These are phyloP conservation scores for Tigriopus japonicus DNA, from an alignment of 1,140 invertebrate species.

Conservation along the genomic window DNA sequence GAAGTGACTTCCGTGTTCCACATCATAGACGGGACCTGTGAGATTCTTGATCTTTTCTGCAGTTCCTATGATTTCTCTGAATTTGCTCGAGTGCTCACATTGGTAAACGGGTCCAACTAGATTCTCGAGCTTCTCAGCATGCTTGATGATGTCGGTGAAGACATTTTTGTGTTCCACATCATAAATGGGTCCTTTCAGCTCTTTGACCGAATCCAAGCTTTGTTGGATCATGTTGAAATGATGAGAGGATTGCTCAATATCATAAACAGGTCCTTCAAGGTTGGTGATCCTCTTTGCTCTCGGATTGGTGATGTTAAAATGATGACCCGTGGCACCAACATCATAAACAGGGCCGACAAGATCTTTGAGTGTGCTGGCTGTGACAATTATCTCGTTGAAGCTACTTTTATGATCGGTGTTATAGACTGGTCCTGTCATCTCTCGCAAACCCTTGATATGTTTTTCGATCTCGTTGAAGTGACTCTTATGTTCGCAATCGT, in stretches of 20 bases:
- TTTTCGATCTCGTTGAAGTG: constrained; percentile 10
- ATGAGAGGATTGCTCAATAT: constrained; percentile 3
- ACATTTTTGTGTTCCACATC: constrained; percentile 9
- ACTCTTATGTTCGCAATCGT: constrained; percentile 3
- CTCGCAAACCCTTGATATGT: neutral
- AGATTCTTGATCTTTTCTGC: constrained; percentile 9
- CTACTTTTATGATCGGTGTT: constrained; percentile 1
- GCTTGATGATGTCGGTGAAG: constrained; percentile 12
- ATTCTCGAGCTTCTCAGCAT: constrained; percentile 1
- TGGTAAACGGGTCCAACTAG: constrained; percentile 9
- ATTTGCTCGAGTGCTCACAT: constrained; percentile 2
- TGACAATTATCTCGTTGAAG: neutral
- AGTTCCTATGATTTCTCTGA: constrained; percentile 1
- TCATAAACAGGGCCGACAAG: constrained; percentile 4
- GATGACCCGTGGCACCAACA: neutral
- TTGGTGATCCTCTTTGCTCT: neutral
- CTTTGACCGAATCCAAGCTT: constrained; percentile 8
- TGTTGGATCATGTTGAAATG: constrained; percentile 6
- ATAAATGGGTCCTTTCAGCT: constrained; percentile 10
- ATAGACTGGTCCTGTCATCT: constrained; percentile 6
- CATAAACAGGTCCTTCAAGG: constrained; percentile 12
- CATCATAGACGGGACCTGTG: constrained; percentile 10
- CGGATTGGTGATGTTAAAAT: neutral
- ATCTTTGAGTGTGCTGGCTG: neutral
- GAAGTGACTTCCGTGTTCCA: constrained; percentile 9